Conservation (phyloP, 2,113 vertebrate species). For the Syrrhaptes paradoxus region DNA sequence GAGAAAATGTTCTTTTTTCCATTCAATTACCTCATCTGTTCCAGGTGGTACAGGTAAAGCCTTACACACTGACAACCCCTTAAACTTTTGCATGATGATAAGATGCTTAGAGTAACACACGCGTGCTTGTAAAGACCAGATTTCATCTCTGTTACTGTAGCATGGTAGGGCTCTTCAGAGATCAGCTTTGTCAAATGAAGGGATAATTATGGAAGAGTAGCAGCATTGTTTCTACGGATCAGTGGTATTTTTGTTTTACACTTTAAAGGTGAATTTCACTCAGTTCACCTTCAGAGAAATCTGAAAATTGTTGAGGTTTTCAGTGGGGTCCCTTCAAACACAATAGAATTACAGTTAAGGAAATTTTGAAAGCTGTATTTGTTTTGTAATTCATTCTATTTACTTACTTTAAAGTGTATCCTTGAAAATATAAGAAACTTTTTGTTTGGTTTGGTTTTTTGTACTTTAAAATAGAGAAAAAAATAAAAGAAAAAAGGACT, state of each 20-base stretch:
- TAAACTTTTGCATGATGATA: not conserved
- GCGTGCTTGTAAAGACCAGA: not conserved
- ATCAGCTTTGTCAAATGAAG: not conserved
- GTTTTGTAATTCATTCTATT: not conserved
- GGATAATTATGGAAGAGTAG: not conserved
- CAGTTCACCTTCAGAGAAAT: not conserved
- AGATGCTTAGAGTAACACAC: not conserved
- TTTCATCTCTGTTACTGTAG: not conserved
- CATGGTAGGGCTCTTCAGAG: not conserved
- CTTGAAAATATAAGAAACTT: not conserved
- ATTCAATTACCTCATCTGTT: not conserved
- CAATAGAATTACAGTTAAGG: not conserved
- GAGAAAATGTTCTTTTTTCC: not conserved
- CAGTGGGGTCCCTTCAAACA: not conserved
- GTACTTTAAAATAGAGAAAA: not conserved
- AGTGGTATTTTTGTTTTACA: not conserved
- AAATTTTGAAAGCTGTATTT: not conserved
- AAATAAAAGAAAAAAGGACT: constrained; percentile 10
- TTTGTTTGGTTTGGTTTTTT: not conserved
- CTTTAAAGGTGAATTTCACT: not conserved
- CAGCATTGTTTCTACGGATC: not conserved
- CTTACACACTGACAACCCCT: not conserved
- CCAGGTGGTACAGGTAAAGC: not conserved
- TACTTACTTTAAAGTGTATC: not conserved
- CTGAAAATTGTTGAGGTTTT: not conserved